Percentiles rank a stretch among this genome's conserved stretches.
Conservation (phyloP, 2,113 vertebrate species). For the Progne subis region DNA sequence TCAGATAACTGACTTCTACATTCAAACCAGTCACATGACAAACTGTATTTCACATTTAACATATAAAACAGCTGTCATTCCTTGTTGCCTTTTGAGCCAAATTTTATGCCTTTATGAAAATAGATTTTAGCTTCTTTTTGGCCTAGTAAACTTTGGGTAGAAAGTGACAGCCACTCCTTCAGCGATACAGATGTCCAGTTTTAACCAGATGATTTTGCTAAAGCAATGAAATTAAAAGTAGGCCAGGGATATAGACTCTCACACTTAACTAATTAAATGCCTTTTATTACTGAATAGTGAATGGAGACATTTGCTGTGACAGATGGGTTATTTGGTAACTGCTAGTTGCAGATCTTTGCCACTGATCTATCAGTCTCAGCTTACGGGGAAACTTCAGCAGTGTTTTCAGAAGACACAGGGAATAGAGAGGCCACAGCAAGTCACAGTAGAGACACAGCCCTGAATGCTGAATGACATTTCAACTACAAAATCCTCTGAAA, state of each 20-base stretch:
- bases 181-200: neutral
- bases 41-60: neutral
- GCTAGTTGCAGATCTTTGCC: neutral
- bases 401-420: neutral
- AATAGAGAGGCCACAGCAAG: fast-evolving
- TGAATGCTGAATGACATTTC: neutral
- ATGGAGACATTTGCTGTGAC: neutral
- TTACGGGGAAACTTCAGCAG: neutral
- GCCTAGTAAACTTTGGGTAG: neutral
- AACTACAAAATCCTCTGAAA: neutral
- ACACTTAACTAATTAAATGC: neutral
- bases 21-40: neutral
- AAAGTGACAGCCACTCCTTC: neutral
- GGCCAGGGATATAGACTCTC: neutral
- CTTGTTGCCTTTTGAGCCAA: neutral
- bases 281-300: neutral
- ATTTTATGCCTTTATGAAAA: neutral
- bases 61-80: neutral
- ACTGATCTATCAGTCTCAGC: neutral
- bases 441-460: neutral
- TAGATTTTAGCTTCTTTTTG: neutral
- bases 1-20: neutral
- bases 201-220: neutral
- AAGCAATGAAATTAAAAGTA: neutral
- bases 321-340: neutral